Evolutionary conservation across 2,113 vertebrate species (phyloP), one percentile per base, ranked within the genome.

Genomic region (Hemibagrus wyckioides): DNA sequence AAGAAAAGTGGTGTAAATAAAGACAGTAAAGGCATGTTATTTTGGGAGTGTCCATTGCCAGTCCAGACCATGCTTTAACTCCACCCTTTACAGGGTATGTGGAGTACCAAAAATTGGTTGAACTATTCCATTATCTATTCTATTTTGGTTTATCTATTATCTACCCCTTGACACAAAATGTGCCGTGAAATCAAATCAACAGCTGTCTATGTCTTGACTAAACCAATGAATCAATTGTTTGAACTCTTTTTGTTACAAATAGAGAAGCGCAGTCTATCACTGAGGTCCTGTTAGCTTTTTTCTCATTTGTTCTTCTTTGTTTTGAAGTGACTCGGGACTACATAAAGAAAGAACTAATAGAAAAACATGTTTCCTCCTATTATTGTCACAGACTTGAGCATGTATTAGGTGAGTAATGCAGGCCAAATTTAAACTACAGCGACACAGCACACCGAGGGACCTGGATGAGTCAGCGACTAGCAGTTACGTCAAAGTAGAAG

Each of bases 391-490:
- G 7, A 80, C 61, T n/a, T 39, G 76, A 80, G 48, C 30, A 39
- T 8, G 28, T 73, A 80, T 83, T 67, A 67, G 61, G 50, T 86
- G 76, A 80, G 76, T 69, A 80, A 86, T 69, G 9, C 85, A n/a
- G 61, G 52, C 75, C 15, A 39, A 67, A 86, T 86, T 80, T 80
- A 80, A 67, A 59, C 71, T 77, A 59, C 71, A 85, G 83, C 52
- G 19, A 79, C n/a, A 25, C 21, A n/a, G 59, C 30, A 39, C 23
- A 9, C 76, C 9, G 48, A 86, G 73, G 57, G 85, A 86, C 67
- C 75, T 65, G 75, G 59, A 86, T 86, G 85, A 86, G 76, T 86
- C 76, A 86, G 85, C 33, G 30, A 39, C 28, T 44, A 2, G 23
- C 23, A 33, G 25, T 21, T 50, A 28, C 17, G 15, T 67, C 85